Evolutionary conservation across 2,113 vertebrate genomes (phyloP).

Genomic region (Oryctolagus cuniculus): DNA sequence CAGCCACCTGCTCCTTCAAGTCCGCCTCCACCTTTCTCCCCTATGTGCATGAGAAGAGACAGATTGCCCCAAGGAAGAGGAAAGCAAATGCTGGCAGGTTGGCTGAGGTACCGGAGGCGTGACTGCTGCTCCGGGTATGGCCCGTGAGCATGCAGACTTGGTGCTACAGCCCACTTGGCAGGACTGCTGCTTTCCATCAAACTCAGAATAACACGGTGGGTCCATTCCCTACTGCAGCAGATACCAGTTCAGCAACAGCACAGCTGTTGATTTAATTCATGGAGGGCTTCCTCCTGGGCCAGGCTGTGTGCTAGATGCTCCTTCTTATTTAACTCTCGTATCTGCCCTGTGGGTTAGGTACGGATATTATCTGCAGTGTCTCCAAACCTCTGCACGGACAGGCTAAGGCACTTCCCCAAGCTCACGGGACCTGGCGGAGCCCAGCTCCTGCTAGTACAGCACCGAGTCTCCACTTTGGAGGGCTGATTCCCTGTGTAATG

Average conservation of each 20-base stretch:
- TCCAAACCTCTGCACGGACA: background rate
- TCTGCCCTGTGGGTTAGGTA: background rate
- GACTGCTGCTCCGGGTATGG: background rate
- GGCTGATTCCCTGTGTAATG: background rate
- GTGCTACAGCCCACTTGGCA: background rate
- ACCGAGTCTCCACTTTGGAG: background rate
- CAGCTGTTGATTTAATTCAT: too few species aligned
- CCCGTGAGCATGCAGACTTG: background rate
- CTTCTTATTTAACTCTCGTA: background rate
- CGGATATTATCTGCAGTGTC: background rate
- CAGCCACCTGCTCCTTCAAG: background rate
- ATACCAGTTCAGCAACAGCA: background rate
- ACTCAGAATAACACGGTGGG: background rate
- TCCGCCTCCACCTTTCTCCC: background rate
- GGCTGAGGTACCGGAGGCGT: background rate
- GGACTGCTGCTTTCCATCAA: background rate
- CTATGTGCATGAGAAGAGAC: background rate
- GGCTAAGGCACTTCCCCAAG: background rate
- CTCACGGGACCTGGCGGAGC: background rate
- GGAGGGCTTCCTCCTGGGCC: background rate
- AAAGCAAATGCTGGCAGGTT: background rate
- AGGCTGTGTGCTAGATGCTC: too few species aligned
- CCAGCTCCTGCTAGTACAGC: background rate
- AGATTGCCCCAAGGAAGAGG: background rate
- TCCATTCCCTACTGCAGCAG: background rate